These are phyloP conservation scores for Drosophila neocordata DNA, from an alignment of 1,140 invertebrate species.

Conservation along the genomic window DNA sequence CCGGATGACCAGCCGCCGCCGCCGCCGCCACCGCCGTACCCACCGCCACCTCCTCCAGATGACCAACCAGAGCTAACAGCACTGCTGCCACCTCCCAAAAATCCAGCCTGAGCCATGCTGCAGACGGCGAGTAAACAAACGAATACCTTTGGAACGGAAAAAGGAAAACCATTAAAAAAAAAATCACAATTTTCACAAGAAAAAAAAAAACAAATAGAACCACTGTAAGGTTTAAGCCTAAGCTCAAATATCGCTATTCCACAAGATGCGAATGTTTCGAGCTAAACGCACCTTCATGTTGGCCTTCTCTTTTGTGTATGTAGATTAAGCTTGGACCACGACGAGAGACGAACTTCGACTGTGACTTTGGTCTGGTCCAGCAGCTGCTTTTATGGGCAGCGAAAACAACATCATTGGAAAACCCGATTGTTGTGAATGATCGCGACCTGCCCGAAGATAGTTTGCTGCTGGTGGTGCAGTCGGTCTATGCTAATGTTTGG, in stretches of 20 bases:
- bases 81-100: conserved; percentile 57
- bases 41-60: conserved; percentile 37
- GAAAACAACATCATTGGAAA: conserved; percentile 10
- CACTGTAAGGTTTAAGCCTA: not conserved
- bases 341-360: conserved; percentile 69
- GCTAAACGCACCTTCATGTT: conserved; percentile 61
- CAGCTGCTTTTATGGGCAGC: conserved; percentile 55
- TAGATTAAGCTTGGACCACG: conserved; percentile 40
- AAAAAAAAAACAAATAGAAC: conserved; percentile 18
- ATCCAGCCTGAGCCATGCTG: conserved; percentile 70
- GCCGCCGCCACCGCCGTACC: conserved; percentile 36
- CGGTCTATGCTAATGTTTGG: conserved; percentile 36
- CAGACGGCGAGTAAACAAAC: conserved; percentile 74
- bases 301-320: conserved; percentile 14
- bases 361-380: conserved; percentile 37
- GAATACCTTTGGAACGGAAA: conserved; percentile 52
- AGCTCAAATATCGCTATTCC: conserved; percentile 33
- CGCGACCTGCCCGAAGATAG: conserved; percentile 11
- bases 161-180: conserved; percentile 13
- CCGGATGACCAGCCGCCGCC: conserved; percentile 29
- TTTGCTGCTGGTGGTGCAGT: not conserved
- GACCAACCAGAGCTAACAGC: conserved; percentile 50
- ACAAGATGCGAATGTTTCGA: conserved; percentile 32
- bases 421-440: conserved; percentile 17
- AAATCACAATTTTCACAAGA: conserved; percentile 32